Evolutionary conservation across 2,113 vertebrate genomes (phyloP).

Genomic region (Vulpes ferrilata): DNA sequence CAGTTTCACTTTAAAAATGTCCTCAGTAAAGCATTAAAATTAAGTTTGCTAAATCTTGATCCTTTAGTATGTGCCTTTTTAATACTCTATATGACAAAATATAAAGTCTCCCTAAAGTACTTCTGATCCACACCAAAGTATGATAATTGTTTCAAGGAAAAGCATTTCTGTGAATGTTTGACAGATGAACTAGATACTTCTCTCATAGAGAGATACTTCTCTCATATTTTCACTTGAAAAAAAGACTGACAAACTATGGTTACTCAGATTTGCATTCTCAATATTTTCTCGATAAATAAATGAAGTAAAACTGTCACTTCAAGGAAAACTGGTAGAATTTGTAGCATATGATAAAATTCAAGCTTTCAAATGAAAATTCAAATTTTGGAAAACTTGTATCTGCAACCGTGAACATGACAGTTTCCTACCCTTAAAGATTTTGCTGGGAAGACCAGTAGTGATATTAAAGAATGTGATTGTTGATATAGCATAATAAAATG

Average conservation of each 20-base stretch:
- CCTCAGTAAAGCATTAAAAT: background rate
- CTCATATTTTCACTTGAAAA: background rate
- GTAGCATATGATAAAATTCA: conserved; percentile 1
- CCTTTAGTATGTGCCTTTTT: background rate
- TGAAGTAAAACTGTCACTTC: background rate
- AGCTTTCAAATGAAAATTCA: conserved; percentile 14
- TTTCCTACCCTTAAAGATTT: background rate
- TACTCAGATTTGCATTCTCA: background rate
- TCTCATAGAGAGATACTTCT: background rate
- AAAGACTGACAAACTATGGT: background rate
- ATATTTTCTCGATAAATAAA: conserved; percentile 31
- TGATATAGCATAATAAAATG: background rate
- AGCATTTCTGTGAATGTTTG: background rate
- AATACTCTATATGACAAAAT: background rate
- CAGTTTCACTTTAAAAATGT: conserved; percentile 26
- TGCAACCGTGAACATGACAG: background rate
- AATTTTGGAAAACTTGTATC: background rate
- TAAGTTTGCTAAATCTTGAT: background rate
- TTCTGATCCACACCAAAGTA: background rate
- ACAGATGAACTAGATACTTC: background rate
- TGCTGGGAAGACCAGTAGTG: background rate
- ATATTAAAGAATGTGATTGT: conserved; percentile 10
- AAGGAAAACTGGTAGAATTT: background rate
- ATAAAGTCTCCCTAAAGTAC: background rate
- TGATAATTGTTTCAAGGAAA: background rate